These are phyloP conservation scores for Chiloscyllium punctatum DNA, from an alignment of 2,797 vertebrate genomes.

Conservation along the genomic window DNA sequence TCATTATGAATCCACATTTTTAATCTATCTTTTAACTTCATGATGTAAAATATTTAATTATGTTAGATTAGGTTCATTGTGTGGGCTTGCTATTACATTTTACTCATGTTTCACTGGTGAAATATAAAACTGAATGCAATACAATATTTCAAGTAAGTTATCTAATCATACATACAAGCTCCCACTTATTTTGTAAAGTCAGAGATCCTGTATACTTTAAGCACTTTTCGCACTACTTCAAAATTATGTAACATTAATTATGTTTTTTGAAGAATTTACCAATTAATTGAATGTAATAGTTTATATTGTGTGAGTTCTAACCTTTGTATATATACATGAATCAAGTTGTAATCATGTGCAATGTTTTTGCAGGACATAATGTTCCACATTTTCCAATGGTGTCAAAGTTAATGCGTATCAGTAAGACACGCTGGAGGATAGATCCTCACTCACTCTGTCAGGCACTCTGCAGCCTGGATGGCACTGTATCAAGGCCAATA, in stretches of 20 bases:
- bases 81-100: not conserved
- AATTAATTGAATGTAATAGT: not conserved
- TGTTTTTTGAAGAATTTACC: not conserved
- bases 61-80: not conserved
- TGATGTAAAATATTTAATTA: not conserved
- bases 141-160: not conserved
- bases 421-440: slow-evolving; percentile 72
- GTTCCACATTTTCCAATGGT: slow-evolving; percentile 34
- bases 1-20: not conserved
- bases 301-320: not conserved
- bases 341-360: not conserved
- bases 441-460: slow-evolving; percentile 93
- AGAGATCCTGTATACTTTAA: not conserved
- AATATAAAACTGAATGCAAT: not conserved
- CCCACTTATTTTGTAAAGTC: not conserved
- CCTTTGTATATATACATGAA: not conserved
- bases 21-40: not conserved
- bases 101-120: not conserved
- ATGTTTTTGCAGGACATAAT: not conserved
- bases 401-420: slow-evolving; percentile 42
- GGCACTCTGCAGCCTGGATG: slow-evolving; percentile 85
- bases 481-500: slow-evolving; percentile 80
- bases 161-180: not conserved
- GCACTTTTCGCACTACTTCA: not conserved
- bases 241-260: not conserved